phyloP scores from a whole-genome alignment of 1,140 invertebrate species.

The Brachionus manjavacas region DNA sequence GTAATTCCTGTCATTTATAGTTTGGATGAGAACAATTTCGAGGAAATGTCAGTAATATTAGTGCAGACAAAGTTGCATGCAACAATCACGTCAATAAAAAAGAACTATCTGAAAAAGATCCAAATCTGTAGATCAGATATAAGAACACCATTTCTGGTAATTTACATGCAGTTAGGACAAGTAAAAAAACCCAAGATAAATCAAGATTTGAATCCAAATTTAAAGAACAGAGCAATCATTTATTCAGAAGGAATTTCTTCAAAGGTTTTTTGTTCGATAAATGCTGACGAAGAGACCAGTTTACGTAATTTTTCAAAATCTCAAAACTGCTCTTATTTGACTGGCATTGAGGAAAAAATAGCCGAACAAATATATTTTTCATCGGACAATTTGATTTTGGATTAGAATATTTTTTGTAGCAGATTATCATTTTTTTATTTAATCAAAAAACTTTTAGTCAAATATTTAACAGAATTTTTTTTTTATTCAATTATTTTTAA shows the following conservation, averaged over 20 bases:
- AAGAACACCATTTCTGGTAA: background rate
- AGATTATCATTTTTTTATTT: background rate
- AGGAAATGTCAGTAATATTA: background rate
- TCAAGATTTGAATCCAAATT: background rate
- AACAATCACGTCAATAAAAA: background rate
- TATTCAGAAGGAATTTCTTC: background rate
- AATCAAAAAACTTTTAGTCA: background rate
- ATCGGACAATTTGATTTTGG: background rate
- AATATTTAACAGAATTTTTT: background rate
- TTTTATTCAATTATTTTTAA: background rate
- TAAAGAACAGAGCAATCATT: background rate
- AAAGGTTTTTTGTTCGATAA: background rate
- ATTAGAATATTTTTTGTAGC: background rate
- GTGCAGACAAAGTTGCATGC: background rate
- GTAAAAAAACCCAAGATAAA: background rate
- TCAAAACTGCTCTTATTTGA: background rate
- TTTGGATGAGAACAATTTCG: background rate
- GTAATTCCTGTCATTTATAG: slow-evolving; percentile 20
- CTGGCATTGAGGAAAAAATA: background rate
- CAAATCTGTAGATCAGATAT: background rate
- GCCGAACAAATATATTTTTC: background rate
- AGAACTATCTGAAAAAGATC: background rate
- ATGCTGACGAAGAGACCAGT: background rate
- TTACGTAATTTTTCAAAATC: background rate
- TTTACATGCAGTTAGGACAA: background rate